Evolutionary conservation across 1,140 invertebrate genomes (phyloP), one percentile per base, ranked within the genome.

Genomic region (Meloidogyne hapla): DNA sequence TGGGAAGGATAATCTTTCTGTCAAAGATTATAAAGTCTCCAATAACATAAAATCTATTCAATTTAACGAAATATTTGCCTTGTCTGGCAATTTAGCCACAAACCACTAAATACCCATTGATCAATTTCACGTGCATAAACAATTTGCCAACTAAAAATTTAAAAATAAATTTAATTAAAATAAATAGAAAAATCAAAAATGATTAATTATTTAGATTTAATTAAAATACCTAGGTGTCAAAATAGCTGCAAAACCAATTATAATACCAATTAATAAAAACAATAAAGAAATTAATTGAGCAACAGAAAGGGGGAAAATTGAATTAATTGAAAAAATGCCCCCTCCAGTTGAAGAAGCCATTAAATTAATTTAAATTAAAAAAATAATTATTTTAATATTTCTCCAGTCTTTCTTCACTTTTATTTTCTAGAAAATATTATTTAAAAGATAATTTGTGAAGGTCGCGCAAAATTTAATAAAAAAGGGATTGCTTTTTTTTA

Each of bases 81-180:
- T 1, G 80, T 81, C 66, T 83, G 81, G 40, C 81, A 81, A 62
- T 83, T 81, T 69, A 81, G 13, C 78, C 81, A 81, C 1, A 81
- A 61, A 1, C 81, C 81, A 38, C 79, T 84, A 48, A 84, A 80
- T 38, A 82, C 67, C 81, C 81, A 82, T 73, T 82, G 81, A 63
- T 84, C 68, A 13, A 82, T 69, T 42, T 82, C 81, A 33, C 81
- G 67, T 5, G 83, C 82, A 64, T 84, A 82, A 26, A 82, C 81
- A 1, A 79, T 64, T 65, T 82, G 81, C 81, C 81, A 81, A 64
- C 40, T 56, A 56, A 68, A 26, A 42, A 38, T 68, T 75, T 48
- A 75, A 15, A 38, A 66, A 75, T 10, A 75, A n/a, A 15, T 77
- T 77, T 15, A 25, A 70, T 67, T 78, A 65, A 64, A 78, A 45